Evolutionary conservation across 1,140 invertebrate species (phyloP).

Genomic region (Telenomus remus): DNA sequence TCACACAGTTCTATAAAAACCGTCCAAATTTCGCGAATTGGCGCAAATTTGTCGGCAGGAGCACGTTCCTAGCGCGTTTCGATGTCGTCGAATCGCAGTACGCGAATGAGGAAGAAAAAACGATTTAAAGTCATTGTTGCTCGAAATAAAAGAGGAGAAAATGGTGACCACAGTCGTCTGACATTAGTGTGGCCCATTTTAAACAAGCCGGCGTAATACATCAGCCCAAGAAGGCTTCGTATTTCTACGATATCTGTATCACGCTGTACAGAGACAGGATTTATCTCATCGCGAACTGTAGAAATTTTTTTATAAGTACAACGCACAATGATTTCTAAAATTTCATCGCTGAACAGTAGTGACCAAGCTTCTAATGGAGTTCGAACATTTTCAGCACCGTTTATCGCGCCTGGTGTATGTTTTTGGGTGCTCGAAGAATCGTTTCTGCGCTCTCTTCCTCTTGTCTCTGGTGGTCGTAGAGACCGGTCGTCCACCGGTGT

Average conservation of each 20-base stretch:
- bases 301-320: slow-evolving; percentile 73
- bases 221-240: not conserved
- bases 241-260: slow-evolving; percentile 1
- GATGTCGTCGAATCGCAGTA: slow-evolving; percentile 14
- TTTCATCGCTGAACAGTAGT: slow-evolving; percentile 72
- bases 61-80: slow-evolving; percentile 57
- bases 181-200: slow-evolving; percentile 2
- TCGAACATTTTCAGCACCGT: slow-evolving; percentile 40
- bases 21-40: slow-evolving; percentile 66
- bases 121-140: slow-evolving; percentile 6
- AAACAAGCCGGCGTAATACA: not conserved
- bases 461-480: not conserved
- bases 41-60: slow-evolving; percentile 61
- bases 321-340: slow-evolving; percentile 72
- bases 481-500: not conserved
- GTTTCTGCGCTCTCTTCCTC: not conserved
- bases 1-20: slow-evolving; percentile 60
- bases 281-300: not conserved
- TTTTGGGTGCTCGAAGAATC: not conserved
- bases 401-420: not conserved
- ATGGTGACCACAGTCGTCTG: not conserved
- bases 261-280: not conserved
- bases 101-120: slow-evolving; percentile 10
- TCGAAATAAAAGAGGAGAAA: not conserved
- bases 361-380: slow-evolving; percentile 72